Conservation (phyloP, 1,140 invertebrate species). For the Heliconius melpomene region DNA sequence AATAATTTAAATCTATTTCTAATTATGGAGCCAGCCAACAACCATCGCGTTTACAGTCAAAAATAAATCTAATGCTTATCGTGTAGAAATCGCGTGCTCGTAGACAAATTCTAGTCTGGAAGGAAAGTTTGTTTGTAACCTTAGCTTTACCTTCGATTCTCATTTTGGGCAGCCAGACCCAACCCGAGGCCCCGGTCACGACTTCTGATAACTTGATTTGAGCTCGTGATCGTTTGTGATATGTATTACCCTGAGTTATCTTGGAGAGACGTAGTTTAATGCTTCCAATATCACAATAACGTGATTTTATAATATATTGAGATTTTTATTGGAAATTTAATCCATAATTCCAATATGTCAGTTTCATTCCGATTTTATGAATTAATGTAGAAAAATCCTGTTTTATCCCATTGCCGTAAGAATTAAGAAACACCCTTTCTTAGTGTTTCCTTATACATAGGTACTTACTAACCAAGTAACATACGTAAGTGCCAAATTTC, state of each 20-base stretch:
- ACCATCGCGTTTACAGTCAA: background rate
- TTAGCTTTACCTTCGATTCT: conserved; percentile 35
- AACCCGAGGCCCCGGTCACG: conserved; percentile 28
- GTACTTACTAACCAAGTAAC: no score
- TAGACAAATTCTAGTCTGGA: conserved; percentile 1
- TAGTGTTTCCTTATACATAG: no score
- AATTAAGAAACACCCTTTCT: no score
- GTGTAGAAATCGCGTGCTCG: background rate
- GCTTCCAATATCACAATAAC: background rate
- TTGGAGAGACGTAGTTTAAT: background rate
- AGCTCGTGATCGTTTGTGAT: conserved; percentile 39
- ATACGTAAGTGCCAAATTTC: no score
- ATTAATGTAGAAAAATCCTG: no score
- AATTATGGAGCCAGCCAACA: no score
- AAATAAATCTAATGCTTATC: background rate
- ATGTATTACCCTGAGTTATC: conserved; percentile 21
- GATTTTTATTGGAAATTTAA: no score
- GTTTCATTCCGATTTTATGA: no score
- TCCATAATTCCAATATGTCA: no score
- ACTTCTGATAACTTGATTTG: conserved; percentile 37
- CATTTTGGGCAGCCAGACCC: conserved; percentile 36
- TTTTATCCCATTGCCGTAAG: no score
- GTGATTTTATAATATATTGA: no score
- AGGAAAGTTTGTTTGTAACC: conserved; percentile 7
- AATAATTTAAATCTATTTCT: no score